Conservation (phyloP, 2,888 invertebrate genomes). For the Drosophila birchii region DNA sequence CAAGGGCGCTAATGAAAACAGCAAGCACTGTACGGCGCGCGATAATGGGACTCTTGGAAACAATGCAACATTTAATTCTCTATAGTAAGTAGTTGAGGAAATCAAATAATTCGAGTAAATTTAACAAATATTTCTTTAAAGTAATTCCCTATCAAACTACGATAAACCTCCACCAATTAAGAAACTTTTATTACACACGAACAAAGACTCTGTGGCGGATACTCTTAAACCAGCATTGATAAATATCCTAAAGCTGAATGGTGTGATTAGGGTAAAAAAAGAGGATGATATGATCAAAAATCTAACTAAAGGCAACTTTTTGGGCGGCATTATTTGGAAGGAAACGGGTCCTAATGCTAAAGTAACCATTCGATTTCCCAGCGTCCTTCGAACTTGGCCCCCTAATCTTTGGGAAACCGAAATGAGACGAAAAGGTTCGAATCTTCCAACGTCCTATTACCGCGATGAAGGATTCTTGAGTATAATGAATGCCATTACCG, state of each 20-base stretch:
- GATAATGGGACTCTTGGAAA: conserved; percentile 2
- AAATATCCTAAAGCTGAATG: conserved; percentile 4
- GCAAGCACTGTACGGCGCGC: background rate
- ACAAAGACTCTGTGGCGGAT: background rate
- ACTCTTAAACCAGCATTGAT: background rate
- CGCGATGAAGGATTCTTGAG: conserved; percentile 14
- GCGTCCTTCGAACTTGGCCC: conserved; percentile 18
- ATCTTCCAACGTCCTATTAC: background rate
- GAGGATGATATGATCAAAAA: conserved; percentile 1
- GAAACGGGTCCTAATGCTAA: background rate
- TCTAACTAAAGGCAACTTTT: conserved; percentile 9
- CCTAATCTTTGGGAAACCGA: conserved; percentile 23
- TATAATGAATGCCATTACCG: conserved; percentile 17
- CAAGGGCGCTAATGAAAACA: background rate
- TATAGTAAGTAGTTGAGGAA: conserved; percentile 15
- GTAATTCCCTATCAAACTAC: background rate
- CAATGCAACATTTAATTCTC: background rate
- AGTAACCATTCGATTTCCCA: conserved; percentile 30
- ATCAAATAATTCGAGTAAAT: background rate
- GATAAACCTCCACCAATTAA: background rate
- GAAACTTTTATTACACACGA: conserved; percentile 9
- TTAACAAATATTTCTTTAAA: conserved; percentile 1
- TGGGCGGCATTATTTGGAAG: conserved; percentile 29
- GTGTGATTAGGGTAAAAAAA: background rate
- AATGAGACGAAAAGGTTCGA: background rate